These are phyloP conservation scores for Desoria tigrina DNA, from an alignment of 2,888 invertebrate genomes.

Conservation along the genomic window DNA sequence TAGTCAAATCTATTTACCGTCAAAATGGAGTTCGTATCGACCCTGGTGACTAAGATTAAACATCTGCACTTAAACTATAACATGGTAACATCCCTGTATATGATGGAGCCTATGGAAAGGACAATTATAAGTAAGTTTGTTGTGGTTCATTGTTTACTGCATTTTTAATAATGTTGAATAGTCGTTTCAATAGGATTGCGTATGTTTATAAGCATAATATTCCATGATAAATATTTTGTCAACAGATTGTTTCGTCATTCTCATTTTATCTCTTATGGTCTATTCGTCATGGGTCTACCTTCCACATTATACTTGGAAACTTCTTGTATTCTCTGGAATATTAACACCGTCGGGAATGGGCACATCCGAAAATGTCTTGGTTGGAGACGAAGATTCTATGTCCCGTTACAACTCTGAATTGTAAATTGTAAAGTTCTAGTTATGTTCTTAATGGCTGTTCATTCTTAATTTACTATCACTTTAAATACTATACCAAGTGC, in stretches of 20 bases:
- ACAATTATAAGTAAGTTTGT: slow-evolving; percentile 59
- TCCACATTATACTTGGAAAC: slow-evolving; percentile 61
- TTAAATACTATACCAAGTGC: too few species aligned
- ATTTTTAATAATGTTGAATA: background rate
- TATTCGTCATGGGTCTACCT: slow-evolving; percentile 64
- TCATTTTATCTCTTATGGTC: slow-evolving; percentile 60
- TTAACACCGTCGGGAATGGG: slow-evolving; percentile 36
- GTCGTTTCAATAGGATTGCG: background rate
- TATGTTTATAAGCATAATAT: too few species aligned
- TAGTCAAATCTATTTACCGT: background rate
- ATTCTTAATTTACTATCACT: too few species aligned
- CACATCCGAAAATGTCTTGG: slow-evolving; percentile 5
- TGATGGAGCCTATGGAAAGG: slow-evolving; percentile 61
- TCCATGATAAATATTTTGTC: too few species aligned
- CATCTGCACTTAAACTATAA: slow-evolving; percentile 57
- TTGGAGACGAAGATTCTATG: slow-evolving; percentile 25
- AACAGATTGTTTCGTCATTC: slow-evolving; percentile 61
- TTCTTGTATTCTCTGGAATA: slow-evolving; percentile 54
- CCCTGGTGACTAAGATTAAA: slow-evolving; percentile 25
- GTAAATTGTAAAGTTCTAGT: slow-evolving; percentile 8
- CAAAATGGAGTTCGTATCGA: background rate
- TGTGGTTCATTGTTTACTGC: slow-evolving; percentile 2
- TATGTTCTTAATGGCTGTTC: too few species aligned
- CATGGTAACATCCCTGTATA: slow-evolving; percentile 59
- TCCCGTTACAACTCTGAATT: slow-evolving; percentile 29